These are phyloP conservation scores for Ceratina japonica DNA, from an alignment of 1,140 invertebrate genomes.

Conservation along the genomic window DNA sequence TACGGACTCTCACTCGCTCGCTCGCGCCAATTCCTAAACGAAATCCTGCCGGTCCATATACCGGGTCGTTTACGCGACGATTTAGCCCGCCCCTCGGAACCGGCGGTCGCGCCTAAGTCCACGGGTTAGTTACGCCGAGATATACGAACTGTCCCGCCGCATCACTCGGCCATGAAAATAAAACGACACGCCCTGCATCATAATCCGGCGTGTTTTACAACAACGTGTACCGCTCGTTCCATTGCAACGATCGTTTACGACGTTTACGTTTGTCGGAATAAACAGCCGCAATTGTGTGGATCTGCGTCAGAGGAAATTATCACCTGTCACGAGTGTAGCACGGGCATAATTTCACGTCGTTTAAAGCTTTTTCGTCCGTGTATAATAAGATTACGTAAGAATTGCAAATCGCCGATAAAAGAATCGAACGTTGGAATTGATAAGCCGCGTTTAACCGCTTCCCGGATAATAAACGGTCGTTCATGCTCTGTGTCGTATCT, in stretches of 20 bases:
- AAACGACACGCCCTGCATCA: conserved; percentile 33
- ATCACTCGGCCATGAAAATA: conserved; percentile 14
- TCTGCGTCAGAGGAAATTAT: background rate
- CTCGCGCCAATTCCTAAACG: conserved; percentile 65
- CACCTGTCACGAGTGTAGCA: background rate
- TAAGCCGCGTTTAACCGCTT: conserved; percentile 37
- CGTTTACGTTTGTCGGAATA: background rate
- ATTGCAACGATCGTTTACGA: background rate
- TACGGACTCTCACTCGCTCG: conserved; percentile 73
- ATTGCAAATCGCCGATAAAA: conserved; percentile 28
- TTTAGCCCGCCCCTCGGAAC: conserved; percentile 55
- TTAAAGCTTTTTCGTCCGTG: background rate
- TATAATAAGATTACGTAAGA: conserved; percentile 15
- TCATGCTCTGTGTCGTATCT: conserved; percentile 36
- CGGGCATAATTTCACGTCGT: background rate
- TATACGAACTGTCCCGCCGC: conserved; percentile 41
- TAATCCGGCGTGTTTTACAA: conserved; percentile 56
- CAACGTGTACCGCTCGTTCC: background rate
- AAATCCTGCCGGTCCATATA: conserved; percentile 66
- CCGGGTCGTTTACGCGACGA: conserved; percentile 66
- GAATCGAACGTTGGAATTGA: conserved; percentile 30
- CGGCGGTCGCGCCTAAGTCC: conserved; percentile 54
- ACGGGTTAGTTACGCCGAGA: conserved; percentile 49
- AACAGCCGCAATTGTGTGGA: background rate
- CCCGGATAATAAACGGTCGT: conserved; percentile 42